Evolutionary conservation across 2,113 vertebrate species (phyloP).

Genomic region (Emydura subglobosa): DNA sequence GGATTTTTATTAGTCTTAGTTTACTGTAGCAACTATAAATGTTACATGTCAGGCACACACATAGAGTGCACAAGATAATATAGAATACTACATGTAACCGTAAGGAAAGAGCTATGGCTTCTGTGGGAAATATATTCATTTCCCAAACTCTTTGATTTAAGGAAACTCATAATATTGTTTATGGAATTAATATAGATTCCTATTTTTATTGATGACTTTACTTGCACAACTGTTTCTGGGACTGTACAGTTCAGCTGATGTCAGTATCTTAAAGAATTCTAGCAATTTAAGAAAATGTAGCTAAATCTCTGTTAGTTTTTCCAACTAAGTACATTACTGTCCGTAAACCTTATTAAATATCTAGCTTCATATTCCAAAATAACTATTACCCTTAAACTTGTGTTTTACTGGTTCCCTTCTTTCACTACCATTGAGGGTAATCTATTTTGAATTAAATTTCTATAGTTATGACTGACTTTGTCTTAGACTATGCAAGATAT

Average conservation of each 20-base stretch:
- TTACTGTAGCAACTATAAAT: too few species aligned
- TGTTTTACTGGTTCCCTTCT: not conserved
- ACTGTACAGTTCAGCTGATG: not conserved
- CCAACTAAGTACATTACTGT: too few species aligned
- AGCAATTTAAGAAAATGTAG: not conserved
- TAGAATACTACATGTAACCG: not conserved
- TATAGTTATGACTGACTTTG: not conserved
- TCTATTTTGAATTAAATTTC: not conserved
- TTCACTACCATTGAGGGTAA: not conserved
- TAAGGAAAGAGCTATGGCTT: accelerated
- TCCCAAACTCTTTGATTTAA: not conserved
- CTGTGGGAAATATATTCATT: not conserved
- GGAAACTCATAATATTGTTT: not conserved
- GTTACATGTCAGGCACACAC: accelerated
- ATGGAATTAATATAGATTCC: not conserved
- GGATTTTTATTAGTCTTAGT: too few species aligned
- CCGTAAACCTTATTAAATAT: not conserved
- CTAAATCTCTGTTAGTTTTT: not conserved
- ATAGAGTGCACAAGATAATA: not conserved
- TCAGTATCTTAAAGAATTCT: not conserved
- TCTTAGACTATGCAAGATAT: not conserved
- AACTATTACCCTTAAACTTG: not conserved
- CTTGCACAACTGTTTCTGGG: not conserved
- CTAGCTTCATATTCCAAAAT: not conserved
- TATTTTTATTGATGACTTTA: not conserved